These are phyloP conservation scores for Heteronetta atricapilla DNA, from an alignment of 2,113 vertebrate species.

Conservation along the genomic window DNA sequence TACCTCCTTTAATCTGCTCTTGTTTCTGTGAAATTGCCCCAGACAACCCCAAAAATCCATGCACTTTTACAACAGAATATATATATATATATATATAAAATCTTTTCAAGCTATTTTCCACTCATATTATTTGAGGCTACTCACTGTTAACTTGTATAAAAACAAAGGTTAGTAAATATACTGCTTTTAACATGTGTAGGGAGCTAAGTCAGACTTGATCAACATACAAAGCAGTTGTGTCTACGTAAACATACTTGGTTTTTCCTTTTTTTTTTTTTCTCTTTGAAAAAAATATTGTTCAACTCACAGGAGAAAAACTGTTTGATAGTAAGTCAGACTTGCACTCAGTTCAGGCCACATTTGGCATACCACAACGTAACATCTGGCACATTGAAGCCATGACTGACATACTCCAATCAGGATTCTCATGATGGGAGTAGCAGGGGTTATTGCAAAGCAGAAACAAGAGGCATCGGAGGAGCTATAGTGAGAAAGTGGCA, in stretches of 20 bases:
- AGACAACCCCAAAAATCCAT: conserved; percentile 39
- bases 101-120: conserved; percentile 28
- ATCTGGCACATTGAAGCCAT: conserved; percentile 16
- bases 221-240: not conserved
- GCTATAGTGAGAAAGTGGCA: not conserved
- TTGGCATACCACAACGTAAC: conserved; percentile 2
- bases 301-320: not conserved
- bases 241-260: not conserved
- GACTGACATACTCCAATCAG: conserved; percentile 7
- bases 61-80: not conserved
- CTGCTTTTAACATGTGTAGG: not conserved
- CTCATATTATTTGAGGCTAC: not conserved
- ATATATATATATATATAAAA: not conserved
- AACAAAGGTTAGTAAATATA: conserved; percentile 13
- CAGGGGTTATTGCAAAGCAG: conserved; percentile 10
- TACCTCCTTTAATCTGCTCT: conserved; percentile 60
- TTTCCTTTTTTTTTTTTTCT: no score
- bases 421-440: not conserved
- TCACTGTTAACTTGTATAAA: not conserved
- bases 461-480: not conserved
- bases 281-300: not conserved
- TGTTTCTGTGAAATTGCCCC: conserved; percentile 61
- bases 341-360: not conserved
- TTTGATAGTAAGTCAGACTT: not conserved
- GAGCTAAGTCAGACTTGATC: not conserved